Evolutionary conservation across 2,888 invertebrate species (phyloP).

Genomic region (Podabrus alpinus): DNA sequence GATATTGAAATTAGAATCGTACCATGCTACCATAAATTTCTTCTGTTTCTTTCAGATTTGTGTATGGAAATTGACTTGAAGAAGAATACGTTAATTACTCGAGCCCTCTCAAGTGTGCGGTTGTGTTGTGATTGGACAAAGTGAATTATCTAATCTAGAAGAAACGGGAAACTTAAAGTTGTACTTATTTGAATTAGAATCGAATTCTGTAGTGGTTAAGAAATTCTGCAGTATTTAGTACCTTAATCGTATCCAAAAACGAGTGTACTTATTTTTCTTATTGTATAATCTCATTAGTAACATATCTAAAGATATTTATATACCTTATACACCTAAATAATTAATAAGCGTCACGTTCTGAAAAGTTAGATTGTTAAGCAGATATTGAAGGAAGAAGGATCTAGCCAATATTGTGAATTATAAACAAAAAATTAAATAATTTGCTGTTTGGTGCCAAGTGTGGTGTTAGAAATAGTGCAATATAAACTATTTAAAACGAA

Average conservation of each 20-base stretch:
- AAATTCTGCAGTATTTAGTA: background rate
- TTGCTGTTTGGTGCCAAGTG: conserved; percentile 1
- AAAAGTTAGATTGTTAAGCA: background rate
- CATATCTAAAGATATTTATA: background rate
- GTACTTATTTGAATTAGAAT: background rate
- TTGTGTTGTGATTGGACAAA: background rate
- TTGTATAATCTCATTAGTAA: background rate
- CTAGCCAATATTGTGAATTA: background rate
- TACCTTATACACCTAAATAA: background rate
- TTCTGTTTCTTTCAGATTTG: background rate
- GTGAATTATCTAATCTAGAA: background rate
- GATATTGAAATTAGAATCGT: background rate
- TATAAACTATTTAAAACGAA: background rate
- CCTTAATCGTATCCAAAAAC: background rate
- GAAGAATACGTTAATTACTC: background rate
- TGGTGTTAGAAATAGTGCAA: conserved; percentile 5
- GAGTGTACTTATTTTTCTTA: background rate
- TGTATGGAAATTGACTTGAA: background rate
- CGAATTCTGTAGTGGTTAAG: background rate
- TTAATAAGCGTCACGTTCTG: background rate
- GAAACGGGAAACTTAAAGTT: background rate
- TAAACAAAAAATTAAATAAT: background rate
- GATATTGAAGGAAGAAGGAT: background rate
- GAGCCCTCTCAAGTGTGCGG: background rate
- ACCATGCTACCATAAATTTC: background rate